Evolutionary conservation across 1,140 invertebrate species (phyloP), one percentile per base, ranked within the genome.

Genomic region (Solenopsis fugax): DNA sequence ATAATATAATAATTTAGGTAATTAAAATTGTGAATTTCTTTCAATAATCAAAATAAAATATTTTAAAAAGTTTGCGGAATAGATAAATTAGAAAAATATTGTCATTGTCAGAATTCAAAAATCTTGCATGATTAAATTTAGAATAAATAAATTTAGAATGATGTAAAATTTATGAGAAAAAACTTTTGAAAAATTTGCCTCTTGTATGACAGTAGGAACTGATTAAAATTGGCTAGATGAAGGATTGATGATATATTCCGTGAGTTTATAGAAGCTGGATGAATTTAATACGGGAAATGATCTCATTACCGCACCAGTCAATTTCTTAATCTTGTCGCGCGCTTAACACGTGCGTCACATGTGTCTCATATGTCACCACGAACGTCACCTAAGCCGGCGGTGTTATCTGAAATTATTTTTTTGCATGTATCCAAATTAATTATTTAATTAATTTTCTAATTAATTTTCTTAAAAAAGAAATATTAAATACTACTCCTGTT

Each of bases 271-370:
- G 75, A 75, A 88, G 64, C 71, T 85, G 92, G 92, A 93, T 93
- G 91, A 92, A 88, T 87, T 93, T 92, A 93, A 90, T 89, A 89
- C 93, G 91, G 93, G 92, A 93, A 93, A 92, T 93, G 92, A 87
- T 91, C 92, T 93, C 92, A 91, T 93, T 93, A 93, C 93, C 89
- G 93, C 93, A 87, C 93, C 92, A 93, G 92, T 92, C 92, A 93
- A 93, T 93, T 91, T 91, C 91, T 93, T 93, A 93, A 93, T 93
- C 92, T 93, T 87, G 72, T 77, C 85, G 67, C 50, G 64, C 54
- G 21, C 9, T 81, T 81, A 81, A 52, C 29, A 69, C 21, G 62
- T 41, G 29, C 50, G 21, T 80, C 62, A 80, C 77, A 21, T 50
- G 48, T 80, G 9, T 67, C n/a, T 52, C n/a, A 67, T 37, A 13